A percentile compares a stretch with the other conserved stretches of the same genome.
Conservation (phyloP, 1,140 invertebrate species). For the Hylyphantes graminicola region DNA sequence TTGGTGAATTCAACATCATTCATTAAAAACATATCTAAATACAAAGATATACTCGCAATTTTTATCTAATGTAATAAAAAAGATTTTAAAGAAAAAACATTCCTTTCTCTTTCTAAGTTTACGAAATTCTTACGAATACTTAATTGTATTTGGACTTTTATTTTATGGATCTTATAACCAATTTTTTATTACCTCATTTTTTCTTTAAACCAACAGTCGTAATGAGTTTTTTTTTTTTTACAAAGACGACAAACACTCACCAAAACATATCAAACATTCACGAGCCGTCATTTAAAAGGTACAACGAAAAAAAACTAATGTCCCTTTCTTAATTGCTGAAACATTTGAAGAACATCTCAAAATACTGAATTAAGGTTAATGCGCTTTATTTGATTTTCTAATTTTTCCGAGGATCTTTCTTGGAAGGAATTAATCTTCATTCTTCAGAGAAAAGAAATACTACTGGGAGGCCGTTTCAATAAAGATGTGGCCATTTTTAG, state of each 20-base stretch:
- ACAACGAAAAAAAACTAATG: slow-evolving; percentile 16
- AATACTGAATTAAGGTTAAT: slow-evolving; percentile 52
- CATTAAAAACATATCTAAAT: no score
- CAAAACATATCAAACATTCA: not conserved
- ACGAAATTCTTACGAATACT: slow-evolving; percentile 1
- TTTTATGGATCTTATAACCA: not conserved
- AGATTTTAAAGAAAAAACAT: no score
- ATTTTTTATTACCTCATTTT: not conserved
- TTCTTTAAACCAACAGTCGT: slow-evolving; percentile 28
- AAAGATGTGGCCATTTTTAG: not conserved
- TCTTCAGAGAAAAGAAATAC: not conserved
- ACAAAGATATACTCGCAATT: no score
- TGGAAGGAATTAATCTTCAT: slow-evolving; percentile 32
- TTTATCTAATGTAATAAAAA: no score
- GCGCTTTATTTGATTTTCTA: slow-evolving; percentile 43
- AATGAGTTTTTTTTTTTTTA: not conserved
- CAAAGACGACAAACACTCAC: not conserved
- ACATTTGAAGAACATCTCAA: slow-evolving; percentile 36
- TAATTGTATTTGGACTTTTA: slow-evolving; percentile 24
- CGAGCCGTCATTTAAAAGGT: slow-evolving; percentile 21
- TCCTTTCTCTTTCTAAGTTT: no score
- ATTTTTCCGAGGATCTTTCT: slow-evolving; percentile 3
- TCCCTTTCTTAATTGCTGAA: slow-evolving; percentile 44
- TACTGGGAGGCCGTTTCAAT: slow-evolving; percentile 12
- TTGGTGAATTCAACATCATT: no score